Base-by-base conservation (phyloP, 2,888 invertebrate species). In the Tetranychus truncatus region DNA sequence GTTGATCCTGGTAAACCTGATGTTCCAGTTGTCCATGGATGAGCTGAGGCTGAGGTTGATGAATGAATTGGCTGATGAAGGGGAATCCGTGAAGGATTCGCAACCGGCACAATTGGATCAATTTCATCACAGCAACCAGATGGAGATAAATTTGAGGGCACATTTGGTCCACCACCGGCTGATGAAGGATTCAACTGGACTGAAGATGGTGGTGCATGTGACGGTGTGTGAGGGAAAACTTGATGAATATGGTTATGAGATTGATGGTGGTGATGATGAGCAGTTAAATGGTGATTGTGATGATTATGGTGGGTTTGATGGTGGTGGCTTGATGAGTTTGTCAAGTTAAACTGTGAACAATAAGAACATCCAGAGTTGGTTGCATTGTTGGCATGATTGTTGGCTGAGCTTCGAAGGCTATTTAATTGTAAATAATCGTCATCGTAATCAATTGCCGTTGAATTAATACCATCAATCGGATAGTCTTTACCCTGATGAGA, bases 391-490 rank as follows among this genome's bases (percentile, higher is more conserved):
- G 44, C 72, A 73, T 73, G 34, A 44, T 45, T 34, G 34, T 34
- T 18, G 21, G 20, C 11, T 24, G 73, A 24, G 15, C 73, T 21
- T 66, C 73, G 24, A 20, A 73, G 21, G 9, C 9, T 20, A 45
- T 73, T 34, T 18, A 73, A n/a, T 73, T 73, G 73, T 45, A 73
- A 55, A 66, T 55, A 73, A 66, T 73, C 73, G 18, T 73, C 73
- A 9, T 73, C 73, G 20, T 45, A 66, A 66, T 73, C 73, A 55
- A 73, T 21, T 1, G 20, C n/a, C 15, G n/a, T 55, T n/a, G 46
- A 11, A 18, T n/a, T 73, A 18, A n/a, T 24, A 6, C 11, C 34
- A 9, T 55, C 45, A 11, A 45, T n/a, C 1, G 73, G 20, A 65
- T 20, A 73, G 11, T 73, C 73, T 66, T 73, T 73, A n/a, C 34